Conservation (phyloP, 2,888 invertebrate genomes). For the Orchestes rusci region DNA sequence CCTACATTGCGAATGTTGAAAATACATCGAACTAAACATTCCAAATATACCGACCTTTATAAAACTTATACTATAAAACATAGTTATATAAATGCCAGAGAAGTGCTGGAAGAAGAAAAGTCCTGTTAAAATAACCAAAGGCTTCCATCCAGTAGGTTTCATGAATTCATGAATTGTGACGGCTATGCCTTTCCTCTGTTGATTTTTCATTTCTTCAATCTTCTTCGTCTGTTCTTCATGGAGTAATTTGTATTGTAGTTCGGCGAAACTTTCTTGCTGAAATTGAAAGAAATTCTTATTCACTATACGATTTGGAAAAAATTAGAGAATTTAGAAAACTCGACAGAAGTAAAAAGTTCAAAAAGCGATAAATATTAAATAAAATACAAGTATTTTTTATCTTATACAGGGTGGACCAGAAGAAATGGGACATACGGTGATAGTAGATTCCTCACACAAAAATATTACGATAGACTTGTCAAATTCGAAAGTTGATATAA, state of each 20-base stretch:
- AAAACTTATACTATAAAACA: constrained; percentile 56
- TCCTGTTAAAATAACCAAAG: constrained; percentile 48
- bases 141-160: constrained; percentile 54
- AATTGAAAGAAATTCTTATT: no score
- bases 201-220: constrained; percentile 34
- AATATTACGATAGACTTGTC: no score
- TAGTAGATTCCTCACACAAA: no score
- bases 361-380: no score
- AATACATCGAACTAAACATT: not conserved
- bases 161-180: constrained; percentile 43
- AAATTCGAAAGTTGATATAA: no score
- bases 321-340: no score
- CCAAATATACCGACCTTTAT: constrained; percentile 43
- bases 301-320: no score
- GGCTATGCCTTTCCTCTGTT: constrained; percentile 32
- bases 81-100: constrained; percentile 53
- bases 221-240: constrained; percentile 48
- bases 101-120: constrained; percentile 54
- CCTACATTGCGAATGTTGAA: constrained; percentile 34
- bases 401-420: no score
- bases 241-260: constrained; percentile 47
- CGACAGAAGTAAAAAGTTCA: no score
- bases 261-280: constrained; percentile 43
- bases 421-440: no score
- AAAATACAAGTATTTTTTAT: no score